Evolutionary conservation across 1,140 invertebrate genomes (phyloP), one percentile per base, ranked within the genome.

Genomic region (Amphibalanus amphitrite): DNA sequence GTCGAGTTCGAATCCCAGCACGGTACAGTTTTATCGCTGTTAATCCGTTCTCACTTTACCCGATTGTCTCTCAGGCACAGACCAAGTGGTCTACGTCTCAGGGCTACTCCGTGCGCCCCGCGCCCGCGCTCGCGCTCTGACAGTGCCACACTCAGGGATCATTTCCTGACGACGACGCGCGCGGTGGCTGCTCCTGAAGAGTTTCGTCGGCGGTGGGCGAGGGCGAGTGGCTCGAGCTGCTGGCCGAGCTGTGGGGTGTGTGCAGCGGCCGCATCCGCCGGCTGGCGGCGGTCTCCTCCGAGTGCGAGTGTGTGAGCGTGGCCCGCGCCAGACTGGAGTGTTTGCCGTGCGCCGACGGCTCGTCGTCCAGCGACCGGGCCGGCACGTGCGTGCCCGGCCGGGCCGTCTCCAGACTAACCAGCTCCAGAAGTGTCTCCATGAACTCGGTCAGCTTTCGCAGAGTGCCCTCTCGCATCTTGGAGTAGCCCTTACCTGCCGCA

Each of bases 401-500:
- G 4, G 73, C 38, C 17, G 20, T 20, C 30, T 75, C 74, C 73
- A 75, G 26, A 69, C 74, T 74, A 17, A 75, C 74, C 23, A 75
- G 71, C n/a, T 76, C 75, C 40, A 77, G 74, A 15, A 78, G 67
- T 25, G 74, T 75, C 30, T 75, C 72, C 4, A 83, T 77, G 74
- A 85, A 85, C 71, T 83, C 82, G 29, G 80, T 79, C 8, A 84
- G 67, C 69, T 82, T 81, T 28, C 77, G 78, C 59, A 80, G 78
- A 0, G 84, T 85, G 20, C 84, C 84, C 70, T 79, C 80, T 70
- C 84, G 77, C 59, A 85, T 76, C 74, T 83, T 84, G 69, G 80
- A 80, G 69, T 80, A 81, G 67, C 79, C 78, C 75, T 81, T 82
- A 30, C 78, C 82, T 83, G 74, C 17, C 74, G 77, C 28, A 70